Evolutionary conservation across 2,113 vertebrate genomes (phyloP).

Genomic region (Solea solea): DNA sequence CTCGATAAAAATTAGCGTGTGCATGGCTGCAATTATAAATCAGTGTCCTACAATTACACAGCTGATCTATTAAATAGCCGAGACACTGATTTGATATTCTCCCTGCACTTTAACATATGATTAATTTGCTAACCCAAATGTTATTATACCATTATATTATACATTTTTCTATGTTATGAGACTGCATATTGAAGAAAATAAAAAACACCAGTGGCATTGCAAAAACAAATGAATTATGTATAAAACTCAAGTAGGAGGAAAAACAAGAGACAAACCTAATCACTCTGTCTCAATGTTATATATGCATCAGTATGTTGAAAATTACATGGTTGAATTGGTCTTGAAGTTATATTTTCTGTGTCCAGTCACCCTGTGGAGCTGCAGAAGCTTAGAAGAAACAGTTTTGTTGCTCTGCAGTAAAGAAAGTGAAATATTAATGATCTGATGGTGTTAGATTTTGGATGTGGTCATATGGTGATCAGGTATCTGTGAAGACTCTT

Average conservation of each 20-base stretch:
- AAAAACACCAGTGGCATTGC: no score
- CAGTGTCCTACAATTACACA: slow-evolving; percentile 29
- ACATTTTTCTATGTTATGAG: no score
- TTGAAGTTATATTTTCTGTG: slow-evolving; percentile 12
- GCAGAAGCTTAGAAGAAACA: not conserved
- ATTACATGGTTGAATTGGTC: not conserved
- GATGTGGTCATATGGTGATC: no score
- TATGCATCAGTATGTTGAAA: not conserved
- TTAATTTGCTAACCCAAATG: slow-evolving; percentile 33
- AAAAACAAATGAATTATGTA: no score
- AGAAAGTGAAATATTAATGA: not conserved
- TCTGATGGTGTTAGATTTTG: not conserved
- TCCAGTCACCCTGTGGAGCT: slow-evolving; percentile 15
- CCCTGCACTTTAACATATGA: slow-evolving; percentile 19
- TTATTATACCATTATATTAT: no score
- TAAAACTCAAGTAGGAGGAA: no score
- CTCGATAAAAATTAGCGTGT: slow-evolving; percentile 49
- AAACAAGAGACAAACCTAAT: not conserved
- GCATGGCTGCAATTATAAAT: slow-evolving; percentile 57
- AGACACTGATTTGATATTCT: slow-evolving; percentile 18
- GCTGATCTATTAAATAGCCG: slow-evolving; percentile 35
- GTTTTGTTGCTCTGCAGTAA: not conserved
- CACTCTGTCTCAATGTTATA: not conserved
- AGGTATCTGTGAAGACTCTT: no score
- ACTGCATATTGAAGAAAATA: no score